These are phyloP conservation scores for Hyperoplus lanceolatus DNA, from an alignment of 2,797 vertebrate genomes.

Conservation along the genomic window DNA sequence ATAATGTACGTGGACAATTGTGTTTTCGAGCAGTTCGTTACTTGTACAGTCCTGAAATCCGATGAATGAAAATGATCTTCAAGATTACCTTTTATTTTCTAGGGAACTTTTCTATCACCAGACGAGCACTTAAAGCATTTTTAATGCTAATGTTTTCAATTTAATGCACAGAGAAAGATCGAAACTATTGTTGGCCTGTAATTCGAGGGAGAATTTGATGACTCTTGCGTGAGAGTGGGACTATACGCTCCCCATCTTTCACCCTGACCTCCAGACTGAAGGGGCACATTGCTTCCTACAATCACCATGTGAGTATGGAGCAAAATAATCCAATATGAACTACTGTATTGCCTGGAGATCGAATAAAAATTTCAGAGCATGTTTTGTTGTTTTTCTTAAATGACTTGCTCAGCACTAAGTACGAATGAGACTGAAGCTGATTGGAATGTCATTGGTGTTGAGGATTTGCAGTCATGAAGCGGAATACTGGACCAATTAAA, in stretches of 20 bases:
- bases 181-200: too few species aligned
- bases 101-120: neutral
- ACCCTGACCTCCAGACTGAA: neutral
- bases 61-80: neutral
- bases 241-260: neutral
- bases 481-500: too few species aligned
- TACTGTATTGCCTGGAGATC: neutral
- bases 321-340: neutral
- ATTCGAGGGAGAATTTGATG: neutral
- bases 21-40: conserved; percentile 8
- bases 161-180: neutral
- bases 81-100: neutral
- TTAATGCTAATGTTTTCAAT: neutral
- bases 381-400: too few species aligned
- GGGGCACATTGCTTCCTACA: neutral
- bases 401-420: neutral
- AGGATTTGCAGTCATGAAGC: too few species aligned
- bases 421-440: too few species aligned
- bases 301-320: neutral
- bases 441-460: too few species aligned
- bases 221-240: neutral
- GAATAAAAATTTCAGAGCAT: neutral
- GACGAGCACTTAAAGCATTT: neutral
- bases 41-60: conserved; percentile 20
- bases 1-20: neutral